Base-by-base conservation (phyloP, 2,888 invertebrate genomes). In the Ramazzottius varieornatus region DNA sequence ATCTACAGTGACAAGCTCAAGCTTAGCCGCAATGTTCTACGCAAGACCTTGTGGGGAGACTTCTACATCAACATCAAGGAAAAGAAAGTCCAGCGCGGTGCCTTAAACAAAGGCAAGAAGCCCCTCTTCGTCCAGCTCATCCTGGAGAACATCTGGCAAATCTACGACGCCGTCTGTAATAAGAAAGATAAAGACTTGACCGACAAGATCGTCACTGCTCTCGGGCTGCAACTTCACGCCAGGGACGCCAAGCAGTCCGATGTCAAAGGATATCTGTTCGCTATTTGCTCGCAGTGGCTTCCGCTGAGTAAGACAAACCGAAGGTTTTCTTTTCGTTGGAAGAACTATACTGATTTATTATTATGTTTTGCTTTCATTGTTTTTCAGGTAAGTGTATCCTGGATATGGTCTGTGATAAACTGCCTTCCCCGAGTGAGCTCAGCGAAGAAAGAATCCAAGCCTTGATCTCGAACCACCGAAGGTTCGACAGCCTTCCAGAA, bases 71-170 rank as follows among this genome's bases (percentile, higher is more conserved):
- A 89, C 73, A 75, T 82, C 1, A 92, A 91, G 77, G 83, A 83
- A 1, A 91, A 89, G 77, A 80, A 84, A 66, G 85, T 90, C 64
- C 80, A 84, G 79, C 82, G 83, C 73, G 92, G 93, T 1, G 94
- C 94, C 2, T 86, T 88, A 69, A 71, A 86, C 69, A 89, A 88
- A 74, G 88, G 86, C 0, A 92, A 92, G 73, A 88, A 87, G 71
- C 90, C 92, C 0, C 78, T 96, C 69, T 96, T 94, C 77, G 88
- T 89, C 1, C 88, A 90, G 75, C 81, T 94, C 64, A 83, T 92
- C 66, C 78, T 96, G 67, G 91, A 92, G 71, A 92, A 89, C 72
- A 80, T 96, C 63, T 89, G 91, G 86, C 82, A 84, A 69, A 79
- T 93, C 33, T 94, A 96, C 75, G 87, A 91, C 67, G 85, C 84